Evolutionary conservation across 2,113 vertebrate species (phyloP), one percentile per base, ranked within the genome.

Genomic region (Propithecus coquereli): DNA sequence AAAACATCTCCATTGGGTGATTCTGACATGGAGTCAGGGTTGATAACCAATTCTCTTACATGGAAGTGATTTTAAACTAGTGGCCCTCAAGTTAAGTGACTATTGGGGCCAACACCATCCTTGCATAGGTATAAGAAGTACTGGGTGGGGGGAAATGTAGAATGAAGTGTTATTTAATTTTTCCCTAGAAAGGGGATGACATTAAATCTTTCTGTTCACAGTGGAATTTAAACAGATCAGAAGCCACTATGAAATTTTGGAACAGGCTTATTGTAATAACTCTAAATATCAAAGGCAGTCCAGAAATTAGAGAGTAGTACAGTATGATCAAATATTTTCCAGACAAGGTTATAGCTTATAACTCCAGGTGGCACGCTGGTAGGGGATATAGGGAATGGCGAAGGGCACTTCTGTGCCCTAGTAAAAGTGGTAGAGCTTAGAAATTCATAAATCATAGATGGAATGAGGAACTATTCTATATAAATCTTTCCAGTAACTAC

Each of bases 141-240:
- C 25, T 17, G 92, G 43, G 50, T 14, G 92, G 37, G 50, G 27
- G 43, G 45, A 37, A 87, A 87, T 94, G 23, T 94, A 47, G 66
- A 70, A 61, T 94, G 25, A 90, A 91, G 34, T 94, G 11, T 23
- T 74, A 86, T 65, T 83, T 54, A 76, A 27, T 82, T 77, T 66
- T 96, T 88, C 45, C 57, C 14, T 82, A 94, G 63, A 74, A 90
- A 90, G 27, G 12, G 47, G 30, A 54, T 76, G 37, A 32, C 23
- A 80, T 80, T 94, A 68, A 50, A 52, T 66, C 83, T 54, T 87
- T 97, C 65, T 92, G 20, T 87, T 88, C 66, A 63, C 27, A 23
- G 17, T 91, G 74, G 27, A 43, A 90, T 92, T 87, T 94, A 86
- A 93, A 63, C 40, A 80, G 30, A 76, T 57, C 17, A 89, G 37